Evolutionary conservation across 2,113 vertebrate species (phyloP).

Genomic region (Sapayoa aenigma): DNA sequence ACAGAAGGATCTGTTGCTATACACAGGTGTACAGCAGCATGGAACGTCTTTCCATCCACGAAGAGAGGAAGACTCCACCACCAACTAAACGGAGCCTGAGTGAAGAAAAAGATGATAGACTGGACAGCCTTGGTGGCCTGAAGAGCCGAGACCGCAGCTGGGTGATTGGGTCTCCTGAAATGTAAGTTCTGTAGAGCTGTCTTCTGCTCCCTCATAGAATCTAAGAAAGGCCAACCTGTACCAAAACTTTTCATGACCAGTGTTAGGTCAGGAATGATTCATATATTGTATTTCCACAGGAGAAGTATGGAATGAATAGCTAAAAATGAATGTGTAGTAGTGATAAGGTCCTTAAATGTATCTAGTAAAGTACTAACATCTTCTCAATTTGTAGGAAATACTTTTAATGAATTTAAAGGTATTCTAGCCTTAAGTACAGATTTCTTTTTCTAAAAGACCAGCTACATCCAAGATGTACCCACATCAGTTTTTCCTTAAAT

Average conservation of each 20-base stretch:
- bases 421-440: neutral
- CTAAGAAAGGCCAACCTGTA: neutral
- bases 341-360: neutral
- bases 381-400: neutral
- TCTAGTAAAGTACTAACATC: neutral
- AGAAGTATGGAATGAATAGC: neutral
- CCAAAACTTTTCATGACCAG: neutral
- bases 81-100: slow-evolving; percentile 94
- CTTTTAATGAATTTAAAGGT: neutral
- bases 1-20: neutral
- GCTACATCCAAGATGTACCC: neutral
- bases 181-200: slow-evolving; percentile 72
- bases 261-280: neutral
- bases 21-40: slow-evolving; percentile 94
- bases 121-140: slow-evolving; percentile 83
- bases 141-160: slow-evolving; percentile 88
- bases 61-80: slow-evolving; percentile 87
- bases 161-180: slow-evolving; percentile 95
- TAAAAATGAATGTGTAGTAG: neutral
- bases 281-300: neutral
- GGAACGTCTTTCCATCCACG: slow-evolving; percentile 92
- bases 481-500: neutral
- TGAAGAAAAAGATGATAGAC: slow-evolving; percentile 88
- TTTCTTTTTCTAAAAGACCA: neutral
- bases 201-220: neutral